Evolutionary conservation across 1,140 invertebrate genomes (phyloP).

Genomic region (Wiebesia pumilae): DNA sequence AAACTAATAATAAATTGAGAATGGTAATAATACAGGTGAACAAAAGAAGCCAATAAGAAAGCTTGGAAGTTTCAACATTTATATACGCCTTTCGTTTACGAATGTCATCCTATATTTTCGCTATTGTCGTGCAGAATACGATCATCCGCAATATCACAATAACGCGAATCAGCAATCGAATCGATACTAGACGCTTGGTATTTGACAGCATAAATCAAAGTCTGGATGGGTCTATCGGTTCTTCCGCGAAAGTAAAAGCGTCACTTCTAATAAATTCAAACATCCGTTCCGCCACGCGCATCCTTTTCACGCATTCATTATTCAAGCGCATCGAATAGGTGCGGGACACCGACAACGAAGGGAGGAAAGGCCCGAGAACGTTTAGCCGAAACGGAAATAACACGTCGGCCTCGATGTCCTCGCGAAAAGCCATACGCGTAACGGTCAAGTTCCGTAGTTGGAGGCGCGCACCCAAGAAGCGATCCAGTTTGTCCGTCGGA

Average conservation of each 20-base stretch:
- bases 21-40: no score
- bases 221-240: not conserved
- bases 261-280: constrained; percentile 44
- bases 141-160: not conserved
- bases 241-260: not conserved
- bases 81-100: no score
- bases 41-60: not conserved
- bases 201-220: not conserved
- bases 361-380: not conserved
- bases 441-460: not conserved
- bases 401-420: no score
- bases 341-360: not conserved
- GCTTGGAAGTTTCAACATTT: no score
- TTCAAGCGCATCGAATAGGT: constrained; percentile 12
- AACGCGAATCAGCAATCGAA: not conserved
- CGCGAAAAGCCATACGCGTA: not conserved
- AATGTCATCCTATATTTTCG: not conserved
- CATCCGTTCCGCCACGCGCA: constrained; percentile 41
- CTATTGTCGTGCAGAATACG: not conserved
- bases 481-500: constrained; percentile 37
- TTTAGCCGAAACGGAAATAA: constrained; percentile 41
- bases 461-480: not conserved
- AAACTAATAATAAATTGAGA: not conserved
- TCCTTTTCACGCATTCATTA: constrained; percentile 2
- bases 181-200: not conserved